Conservation (phyloP, 2,888 invertebrate species). For the Galeruca laticollis region DNA sequence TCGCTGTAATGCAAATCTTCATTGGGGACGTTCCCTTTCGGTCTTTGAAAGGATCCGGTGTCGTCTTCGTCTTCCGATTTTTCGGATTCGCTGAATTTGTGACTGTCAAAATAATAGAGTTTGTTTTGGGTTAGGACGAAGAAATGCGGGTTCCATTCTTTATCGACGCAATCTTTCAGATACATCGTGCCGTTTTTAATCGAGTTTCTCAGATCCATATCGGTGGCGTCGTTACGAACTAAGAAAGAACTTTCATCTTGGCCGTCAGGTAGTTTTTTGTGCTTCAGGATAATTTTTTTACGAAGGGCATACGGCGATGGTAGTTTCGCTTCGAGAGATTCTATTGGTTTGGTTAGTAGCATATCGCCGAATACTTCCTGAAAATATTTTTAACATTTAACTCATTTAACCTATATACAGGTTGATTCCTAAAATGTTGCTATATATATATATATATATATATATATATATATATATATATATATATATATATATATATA, state of each 20-base stretch:
- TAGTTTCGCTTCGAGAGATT: conserved; percentile 81
- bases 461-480: too few species aligned
- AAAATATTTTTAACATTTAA: too few species aligned
- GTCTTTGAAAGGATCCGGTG: conserved; percentile 66
- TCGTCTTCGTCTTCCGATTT: conserved; percentile 64
- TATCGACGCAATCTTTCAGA: conserved; percentile 89
- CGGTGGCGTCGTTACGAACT: conserved; percentile 72
- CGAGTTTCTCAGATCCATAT: conserved; percentile 83
- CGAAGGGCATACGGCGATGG: conserved; percentile 88
- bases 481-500: too few species aligned
- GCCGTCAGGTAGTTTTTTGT: conserved; percentile 93
- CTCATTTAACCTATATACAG: too few species aligned
- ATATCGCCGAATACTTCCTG: conserved; percentile 87
- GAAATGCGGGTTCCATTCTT: conserved; percentile 93
- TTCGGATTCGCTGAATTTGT: conserved; percentile 58
- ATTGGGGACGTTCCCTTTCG: conserved; percentile 75
- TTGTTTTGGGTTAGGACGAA: conserved; percentile 91
- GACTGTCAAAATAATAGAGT: conserved; percentile 86
- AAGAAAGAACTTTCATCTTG: conserved; percentile 79
- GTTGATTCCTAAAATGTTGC: too few species aligned
- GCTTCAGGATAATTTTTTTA: conserved; percentile 85
- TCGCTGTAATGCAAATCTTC: conserved; percentile 93
- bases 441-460: too few species aligned
- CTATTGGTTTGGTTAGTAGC: conserved; percentile 81
- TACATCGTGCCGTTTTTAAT: conserved; percentile 91